These are phyloP conservation scores for Lepidothrix coronata DNA, from an alignment of 2,113 vertebrate species.

Conservation along the genomic window DNA sequence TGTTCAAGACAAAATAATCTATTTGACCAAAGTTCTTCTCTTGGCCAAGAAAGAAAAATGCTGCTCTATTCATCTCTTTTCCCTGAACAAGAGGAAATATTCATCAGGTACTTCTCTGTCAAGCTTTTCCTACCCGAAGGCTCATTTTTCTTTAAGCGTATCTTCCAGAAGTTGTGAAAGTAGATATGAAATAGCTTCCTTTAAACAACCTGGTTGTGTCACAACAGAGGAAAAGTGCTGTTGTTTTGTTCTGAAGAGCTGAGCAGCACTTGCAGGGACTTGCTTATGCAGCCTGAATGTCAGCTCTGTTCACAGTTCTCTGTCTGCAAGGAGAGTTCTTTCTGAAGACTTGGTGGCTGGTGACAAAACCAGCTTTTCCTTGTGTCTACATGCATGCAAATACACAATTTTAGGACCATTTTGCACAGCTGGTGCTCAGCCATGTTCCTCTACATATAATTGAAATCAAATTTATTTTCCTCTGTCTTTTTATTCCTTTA, in stretches of 20 bases:
- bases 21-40: not conserved
- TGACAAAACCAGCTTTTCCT: not conserved
- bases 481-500: not conserved
- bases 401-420: not conserved
- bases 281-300: not conserved
- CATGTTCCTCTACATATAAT: not conserved
- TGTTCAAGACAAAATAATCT: not conserved
- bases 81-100: not conserved
- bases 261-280: not conserved
- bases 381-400: fast-evolving
- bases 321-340: not conserved
- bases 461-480: not conserved
- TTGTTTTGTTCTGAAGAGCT: not conserved
- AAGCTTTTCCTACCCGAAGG: not conserved
- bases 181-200: not conserved
- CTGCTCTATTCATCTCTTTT: not conserved
- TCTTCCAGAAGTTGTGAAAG: not conserved
- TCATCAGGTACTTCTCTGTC: not conserved
- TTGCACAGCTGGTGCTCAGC: not conserved
- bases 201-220: not conserved
- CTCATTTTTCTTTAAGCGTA: not conserved
- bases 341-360: not conserved
- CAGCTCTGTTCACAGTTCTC: not conserved
- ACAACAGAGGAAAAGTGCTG: not conserved
- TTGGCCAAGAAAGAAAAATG: not conserved